Base-by-base conservation (phyloP, 2,113 vertebrate genomes). In the Saccopteryx leptura region DNA sequence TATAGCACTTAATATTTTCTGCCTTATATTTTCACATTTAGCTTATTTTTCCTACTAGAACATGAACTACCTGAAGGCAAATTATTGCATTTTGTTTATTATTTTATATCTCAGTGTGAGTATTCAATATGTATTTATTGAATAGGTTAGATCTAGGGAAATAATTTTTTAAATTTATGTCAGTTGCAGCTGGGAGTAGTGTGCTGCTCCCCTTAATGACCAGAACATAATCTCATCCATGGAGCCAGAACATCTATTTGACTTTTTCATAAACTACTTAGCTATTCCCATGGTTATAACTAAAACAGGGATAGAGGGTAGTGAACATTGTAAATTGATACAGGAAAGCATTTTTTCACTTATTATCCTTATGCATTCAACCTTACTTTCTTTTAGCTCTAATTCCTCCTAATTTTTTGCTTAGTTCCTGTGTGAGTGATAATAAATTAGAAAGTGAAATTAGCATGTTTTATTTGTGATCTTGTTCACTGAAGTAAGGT, bases 91-190 rank as follows among this genome's bases (percentile, higher is more conserved):
- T 83, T 85, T 85, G 68, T 91, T 90, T 71, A 33, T 69, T 18
- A 89, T 94, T 87, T 86, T 9, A 84, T 71, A 60, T 17, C 26
- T 97, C 52, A 50, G 17, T 72, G 21, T 71, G 13, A 63, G 9
- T 63, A 33, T 85, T 97, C 31, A 82, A 5, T 65, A 90, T 48
- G 46, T 85, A 88, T 48, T 90, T 82, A 86, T 52, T 86, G 60
- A 60, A 39, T 89, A 58, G 11, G 65, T 89, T 85, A 61, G 11
- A 88, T 21, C 46, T 90, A 66, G 24, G 69, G 15, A 76, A 86
- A 48, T 85, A 26, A 18, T 65, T 71, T 75, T 80, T 96, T 86
- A 18, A 63, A 1, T 71, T 50, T 83, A 19, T 63, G 2, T 80
- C 7, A 8, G 65, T 65, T 75, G 8, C 28, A 87, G 26, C 18